Evolutionary conservation across 2,797 vertebrate species (phyloP).

Genomic region (Esox lucius): DNA sequence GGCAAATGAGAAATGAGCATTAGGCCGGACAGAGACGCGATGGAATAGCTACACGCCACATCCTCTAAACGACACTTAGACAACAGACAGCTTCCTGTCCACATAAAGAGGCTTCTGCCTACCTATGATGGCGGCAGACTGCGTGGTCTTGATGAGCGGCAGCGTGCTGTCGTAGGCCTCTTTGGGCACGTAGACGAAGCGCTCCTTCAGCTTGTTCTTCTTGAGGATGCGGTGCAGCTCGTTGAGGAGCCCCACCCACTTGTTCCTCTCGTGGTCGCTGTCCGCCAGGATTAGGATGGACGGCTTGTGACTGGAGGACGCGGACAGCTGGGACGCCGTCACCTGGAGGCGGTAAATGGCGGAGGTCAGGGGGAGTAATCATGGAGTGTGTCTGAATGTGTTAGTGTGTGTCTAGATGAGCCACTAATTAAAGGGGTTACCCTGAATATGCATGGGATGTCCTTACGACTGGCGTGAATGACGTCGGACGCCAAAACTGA

Average conservation of each 20-base stretch:
- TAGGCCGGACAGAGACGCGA: too few species aligned
- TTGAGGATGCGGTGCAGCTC: conserved; percentile 95
- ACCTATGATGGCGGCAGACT: conserved; percentile 95
- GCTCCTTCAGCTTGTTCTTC: conserved; percentile 98
- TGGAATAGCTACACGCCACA: too few species aligned
- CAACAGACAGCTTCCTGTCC: too few species aligned
- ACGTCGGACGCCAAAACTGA: conserved; percentile 97
- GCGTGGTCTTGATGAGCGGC: conserved; percentile 96
- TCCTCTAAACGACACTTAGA: too few species aligned
- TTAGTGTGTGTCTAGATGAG: not conserved
- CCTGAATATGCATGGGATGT: conserved; percentile 97
- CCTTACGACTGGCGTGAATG: conserved; percentile 96
- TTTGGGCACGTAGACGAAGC: conserved; percentile 94
- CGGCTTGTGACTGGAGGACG: conserved; percentile 87
- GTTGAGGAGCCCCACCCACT: conserved; percentile 93
- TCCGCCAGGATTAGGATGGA: conserved; percentile 95
- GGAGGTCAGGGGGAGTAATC: not conserved
- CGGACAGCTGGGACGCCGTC: conserved; percentile 91
- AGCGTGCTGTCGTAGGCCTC: conserved; percentile 97
- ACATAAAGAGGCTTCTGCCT: conserved; percentile 23
- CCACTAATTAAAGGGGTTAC: conserved; percentile 71
- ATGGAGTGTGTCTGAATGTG: not conserved
- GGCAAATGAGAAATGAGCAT: too few species aligned
- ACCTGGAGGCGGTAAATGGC: conserved; percentile 74
- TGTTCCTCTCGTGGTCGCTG: conserved; percentile 91